Percentiles rank a stretch among this genome's conserved stretches.
phyloP scores from a whole-genome alignment of 2,888 invertebrate species.

The Eupsilia transversa region DNA sequence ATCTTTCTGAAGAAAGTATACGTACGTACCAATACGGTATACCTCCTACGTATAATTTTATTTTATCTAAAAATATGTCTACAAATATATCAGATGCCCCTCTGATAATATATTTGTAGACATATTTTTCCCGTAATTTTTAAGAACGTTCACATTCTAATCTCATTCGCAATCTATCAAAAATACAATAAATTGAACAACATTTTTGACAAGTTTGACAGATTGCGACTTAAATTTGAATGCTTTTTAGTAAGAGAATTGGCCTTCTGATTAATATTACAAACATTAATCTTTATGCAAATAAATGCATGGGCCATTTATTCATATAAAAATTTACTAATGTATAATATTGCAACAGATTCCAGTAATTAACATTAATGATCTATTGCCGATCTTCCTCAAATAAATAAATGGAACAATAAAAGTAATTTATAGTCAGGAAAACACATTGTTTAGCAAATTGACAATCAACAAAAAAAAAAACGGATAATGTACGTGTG shows the following conservation, averaged over 20 bases:
- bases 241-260: too few species aligned
- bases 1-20: too few species aligned
- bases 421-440: background rate
- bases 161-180: too few species aligned
- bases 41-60: too few species aligned
- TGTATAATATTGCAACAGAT: background rate
- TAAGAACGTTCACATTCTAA: too few species aligned
- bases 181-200: too few species aligned
- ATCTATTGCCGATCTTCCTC: background rate
- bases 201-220: too few species aligned
- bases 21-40: too few species aligned
- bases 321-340: slow-evolving; percentile 4
- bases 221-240: too few species aligned
- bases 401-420: slow-evolving; percentile 3
- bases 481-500: background rate
- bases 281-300: background rate
- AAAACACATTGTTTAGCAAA: background rate
- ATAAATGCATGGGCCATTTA: slow-evolving; percentile 2
- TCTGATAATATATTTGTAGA: too few species aligned
- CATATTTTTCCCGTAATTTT: too few species aligned
- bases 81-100: too few species aligned
- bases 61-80: background rate
- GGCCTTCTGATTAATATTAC: slow-evolving; percentile 14
- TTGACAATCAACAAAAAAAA: background rate
- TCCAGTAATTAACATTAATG: background rate